Percentiles rank a stretch among this genome's conserved stretches.
phyloP scores from a whole-genome alignment of 2,113 vertebrate genomes.

The Prinia subflava region DNA sequence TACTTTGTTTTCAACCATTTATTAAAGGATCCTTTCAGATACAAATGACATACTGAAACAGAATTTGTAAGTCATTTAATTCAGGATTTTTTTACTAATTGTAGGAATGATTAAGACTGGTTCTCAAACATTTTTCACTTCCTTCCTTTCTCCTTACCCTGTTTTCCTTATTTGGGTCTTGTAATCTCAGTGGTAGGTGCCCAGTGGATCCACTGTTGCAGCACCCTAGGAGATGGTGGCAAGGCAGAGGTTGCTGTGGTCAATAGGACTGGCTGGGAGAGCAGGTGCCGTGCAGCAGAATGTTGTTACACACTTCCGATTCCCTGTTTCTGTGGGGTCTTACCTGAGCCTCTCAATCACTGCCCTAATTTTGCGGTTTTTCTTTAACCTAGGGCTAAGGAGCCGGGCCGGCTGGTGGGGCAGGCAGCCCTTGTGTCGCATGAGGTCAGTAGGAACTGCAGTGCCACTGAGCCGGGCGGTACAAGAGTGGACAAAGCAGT shows the following conservation, averaged over 20 bases:
- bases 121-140: neutral
- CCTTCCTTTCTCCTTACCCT: neutral
- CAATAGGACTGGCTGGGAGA: neutral
- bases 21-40: neutral
- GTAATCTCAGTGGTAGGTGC: neutral
- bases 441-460: neutral
- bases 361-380: neutral
- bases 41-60: neutral
- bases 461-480: neutral
- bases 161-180: neutral
- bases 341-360: neutral
- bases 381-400: neutral
- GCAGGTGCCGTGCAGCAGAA: neutral
- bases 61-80: neutral
- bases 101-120: neutral
- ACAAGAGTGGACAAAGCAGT: neutral
- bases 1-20: neutral
- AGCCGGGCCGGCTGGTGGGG: neutral
- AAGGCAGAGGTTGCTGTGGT: neutral
- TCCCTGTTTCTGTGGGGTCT: rapidly evolving
- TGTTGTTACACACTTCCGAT: neutral
- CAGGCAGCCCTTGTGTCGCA: neutral
- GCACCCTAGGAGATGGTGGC: neutral
- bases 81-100: neutral
- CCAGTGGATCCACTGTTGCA: neutral